phyloP scores from a whole-genome alignment of 2,113 vertebrate species.

The Alouatta palliata region DNA sequence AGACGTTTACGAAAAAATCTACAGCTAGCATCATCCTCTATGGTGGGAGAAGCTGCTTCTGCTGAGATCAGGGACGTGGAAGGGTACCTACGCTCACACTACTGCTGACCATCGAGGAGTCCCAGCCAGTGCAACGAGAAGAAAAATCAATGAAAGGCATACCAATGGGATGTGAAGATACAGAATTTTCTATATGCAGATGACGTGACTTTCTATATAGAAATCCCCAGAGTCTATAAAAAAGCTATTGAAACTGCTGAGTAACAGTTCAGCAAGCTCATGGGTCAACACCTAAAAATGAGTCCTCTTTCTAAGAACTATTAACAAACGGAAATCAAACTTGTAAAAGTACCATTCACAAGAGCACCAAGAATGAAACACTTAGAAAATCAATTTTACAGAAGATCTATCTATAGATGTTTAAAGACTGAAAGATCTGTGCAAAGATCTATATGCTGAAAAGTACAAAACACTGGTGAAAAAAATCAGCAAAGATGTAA shows the following conservation, averaged over 20 bases:
- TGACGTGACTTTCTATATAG: fast-evolving
- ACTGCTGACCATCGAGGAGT: not conserved
- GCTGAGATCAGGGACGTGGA: not conserved
- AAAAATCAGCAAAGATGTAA: no score
- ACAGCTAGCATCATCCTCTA: no score
- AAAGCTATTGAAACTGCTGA: not conserved
- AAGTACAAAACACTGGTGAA: not conserved
- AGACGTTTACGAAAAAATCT: not conserved
- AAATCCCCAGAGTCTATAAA: not conserved
- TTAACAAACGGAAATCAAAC: not conserved
- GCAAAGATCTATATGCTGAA: not conserved
- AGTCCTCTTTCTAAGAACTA: not conserved
- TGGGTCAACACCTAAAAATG: not conserved
- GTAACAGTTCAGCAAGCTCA: not conserved
- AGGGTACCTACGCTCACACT: fast-evolving
- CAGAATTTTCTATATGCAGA: fast-evolving
- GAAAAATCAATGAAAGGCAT: not conserved
- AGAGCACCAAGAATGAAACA: not conserved
- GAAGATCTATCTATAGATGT: not conserved
- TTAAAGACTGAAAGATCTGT: not conserved
- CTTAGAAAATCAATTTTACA: no score
- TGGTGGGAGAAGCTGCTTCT: not conserved
- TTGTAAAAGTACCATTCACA: not conserved
- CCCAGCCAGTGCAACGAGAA: fast-evolving
- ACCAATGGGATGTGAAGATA: not conserved